phyloP scores from a whole-genome alignment of 2,113 vertebrate species.

The Uria aalge region DNA sequence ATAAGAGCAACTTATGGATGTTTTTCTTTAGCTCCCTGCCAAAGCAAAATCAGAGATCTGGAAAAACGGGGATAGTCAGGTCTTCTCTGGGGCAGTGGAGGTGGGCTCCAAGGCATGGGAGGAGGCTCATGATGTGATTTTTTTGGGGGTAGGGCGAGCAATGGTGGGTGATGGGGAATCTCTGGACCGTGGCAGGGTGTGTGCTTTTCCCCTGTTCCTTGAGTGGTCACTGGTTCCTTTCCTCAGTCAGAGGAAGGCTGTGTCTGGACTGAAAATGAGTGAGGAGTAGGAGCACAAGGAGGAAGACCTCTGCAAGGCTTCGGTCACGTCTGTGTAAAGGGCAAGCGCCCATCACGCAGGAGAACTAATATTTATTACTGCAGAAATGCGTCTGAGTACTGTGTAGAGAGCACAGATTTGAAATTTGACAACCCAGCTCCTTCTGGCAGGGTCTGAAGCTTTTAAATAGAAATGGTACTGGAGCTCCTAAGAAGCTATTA shows the following conservation, averaged over 20 bases:
- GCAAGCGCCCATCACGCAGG: not conserved
- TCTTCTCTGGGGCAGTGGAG: accelerated
- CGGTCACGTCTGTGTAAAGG: not conserved
- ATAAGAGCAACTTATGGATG: not conserved
- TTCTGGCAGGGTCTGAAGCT: not conserved
- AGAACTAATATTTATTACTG: not conserved
- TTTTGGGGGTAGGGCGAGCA: not conserved
- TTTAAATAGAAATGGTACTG: not conserved
- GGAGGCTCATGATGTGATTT: not conserved
- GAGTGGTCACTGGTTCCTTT: not conserved
- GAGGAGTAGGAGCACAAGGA: not conserved
- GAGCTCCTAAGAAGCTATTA: not conserved
- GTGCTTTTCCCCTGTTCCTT: accelerated
- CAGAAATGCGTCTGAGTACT: not conserved
- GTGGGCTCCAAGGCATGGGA: not conserved
- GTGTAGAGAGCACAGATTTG: not conserved
- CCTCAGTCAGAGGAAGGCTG: not conserved
- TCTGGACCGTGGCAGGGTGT: not conserved
- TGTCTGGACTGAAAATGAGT: not conserved
- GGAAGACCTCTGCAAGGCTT: not conserved
- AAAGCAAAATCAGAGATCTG: not conserved
- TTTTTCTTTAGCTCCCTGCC: not conserved
- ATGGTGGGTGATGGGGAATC: not conserved
- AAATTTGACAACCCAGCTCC: not conserved
- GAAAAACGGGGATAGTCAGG: not conserved